Evolutionary conservation across 1,140 invertebrate genomes (phyloP).

Genomic region (Drosophila santomea): DNA sequence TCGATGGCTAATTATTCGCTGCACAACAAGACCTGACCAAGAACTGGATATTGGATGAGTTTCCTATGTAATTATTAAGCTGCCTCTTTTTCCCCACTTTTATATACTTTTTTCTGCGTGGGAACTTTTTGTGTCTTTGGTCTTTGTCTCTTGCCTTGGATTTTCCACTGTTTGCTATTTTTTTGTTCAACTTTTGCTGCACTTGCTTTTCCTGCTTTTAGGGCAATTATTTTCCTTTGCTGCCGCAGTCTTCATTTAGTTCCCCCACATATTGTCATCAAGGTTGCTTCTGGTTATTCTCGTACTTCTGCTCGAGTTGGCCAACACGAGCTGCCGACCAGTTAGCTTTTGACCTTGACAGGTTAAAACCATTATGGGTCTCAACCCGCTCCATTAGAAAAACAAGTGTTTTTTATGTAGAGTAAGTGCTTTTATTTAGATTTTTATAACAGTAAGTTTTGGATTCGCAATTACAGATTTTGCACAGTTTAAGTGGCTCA

Average conservation of each 20-base stretch:
- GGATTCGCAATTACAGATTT: too few species aligned
- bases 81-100: neutral
- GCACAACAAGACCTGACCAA: constrained; percentile 30
- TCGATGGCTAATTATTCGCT: constrained; percentile 39
- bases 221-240: constrained; percentile 44
- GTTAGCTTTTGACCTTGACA: constrained; percentile 32
- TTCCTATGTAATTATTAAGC: constrained; percentile 47
- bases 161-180: constrained; percentile 12
- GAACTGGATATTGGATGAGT: constrained; percentile 44
- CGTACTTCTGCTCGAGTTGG: constrained; percentile 44
- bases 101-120: constrained; percentile 22
- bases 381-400: constrained; percentile 27
- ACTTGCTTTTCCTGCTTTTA: constrained; percentile 49
- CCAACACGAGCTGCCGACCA: constrained; percentile 33
- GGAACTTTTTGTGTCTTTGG: constrained; percentile 41
- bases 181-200: constrained; percentile 7
- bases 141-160: constrained; percentile 20
- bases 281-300: constrained; percentile 50
- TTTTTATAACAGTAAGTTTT: neutral
- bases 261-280: constrained; percentile 19
- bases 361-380: constrained; percentile 25
- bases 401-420: constrained; percentile 20
- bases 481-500: too few species aligned
- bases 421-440: neutral
- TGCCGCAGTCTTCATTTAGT: constrained; percentile 4